A percentile compares a stretch with the other conserved stretches of the same genome.
phyloP scores from a whole-genome alignment of 2,113 vertebrate genomes.

The Hippocampus zosterae region DNA sequence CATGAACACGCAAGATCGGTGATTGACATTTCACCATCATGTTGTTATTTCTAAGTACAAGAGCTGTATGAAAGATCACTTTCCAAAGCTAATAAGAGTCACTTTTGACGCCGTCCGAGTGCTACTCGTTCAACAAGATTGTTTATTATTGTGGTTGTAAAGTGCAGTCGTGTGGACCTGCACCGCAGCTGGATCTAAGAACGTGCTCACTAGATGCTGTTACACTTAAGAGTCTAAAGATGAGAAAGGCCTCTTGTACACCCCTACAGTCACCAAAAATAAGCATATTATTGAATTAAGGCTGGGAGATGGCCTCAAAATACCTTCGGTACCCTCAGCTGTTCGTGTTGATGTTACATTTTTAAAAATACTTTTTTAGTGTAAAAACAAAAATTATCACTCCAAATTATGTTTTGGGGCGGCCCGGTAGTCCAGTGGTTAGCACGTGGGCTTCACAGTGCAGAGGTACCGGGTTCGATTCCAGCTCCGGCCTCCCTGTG shows the following conservation, averaged over 20 bases:
- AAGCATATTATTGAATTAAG: not conserved
- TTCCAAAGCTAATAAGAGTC: not conserved
- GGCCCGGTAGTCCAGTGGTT: too few species aligned
- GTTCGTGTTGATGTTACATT: not conserved
- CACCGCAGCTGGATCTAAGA: not conserved
- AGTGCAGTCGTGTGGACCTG: not conserved
- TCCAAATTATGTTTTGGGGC: too few species aligned
- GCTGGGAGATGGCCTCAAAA: not conserved
- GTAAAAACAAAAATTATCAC: too few species aligned
- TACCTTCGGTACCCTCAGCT: not conserved
- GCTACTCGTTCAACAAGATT: not conserved
- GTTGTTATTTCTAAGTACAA: not conserved
- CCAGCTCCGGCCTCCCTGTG: too few species aligned
- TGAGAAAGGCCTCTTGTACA: not conserved
- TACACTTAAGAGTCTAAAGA: not conserved
- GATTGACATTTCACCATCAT: constrained; percentile 31
- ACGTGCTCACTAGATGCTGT: not conserved
- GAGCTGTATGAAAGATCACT: not conserved
- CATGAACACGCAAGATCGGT: constrained; percentile 27
- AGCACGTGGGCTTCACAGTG: too few species aligned
- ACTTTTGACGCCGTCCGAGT: not conserved
- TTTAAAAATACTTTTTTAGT: not conserved
- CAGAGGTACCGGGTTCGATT: too few species aligned
- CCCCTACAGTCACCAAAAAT: not conserved
- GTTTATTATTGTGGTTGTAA: not conserved